Percentiles rank a stretch among this genome's conserved stretches.
Evolutionary conservation across 2,888 invertebrate species (phyloP).

Genomic region (Meliscaeva auricollis): DNA sequence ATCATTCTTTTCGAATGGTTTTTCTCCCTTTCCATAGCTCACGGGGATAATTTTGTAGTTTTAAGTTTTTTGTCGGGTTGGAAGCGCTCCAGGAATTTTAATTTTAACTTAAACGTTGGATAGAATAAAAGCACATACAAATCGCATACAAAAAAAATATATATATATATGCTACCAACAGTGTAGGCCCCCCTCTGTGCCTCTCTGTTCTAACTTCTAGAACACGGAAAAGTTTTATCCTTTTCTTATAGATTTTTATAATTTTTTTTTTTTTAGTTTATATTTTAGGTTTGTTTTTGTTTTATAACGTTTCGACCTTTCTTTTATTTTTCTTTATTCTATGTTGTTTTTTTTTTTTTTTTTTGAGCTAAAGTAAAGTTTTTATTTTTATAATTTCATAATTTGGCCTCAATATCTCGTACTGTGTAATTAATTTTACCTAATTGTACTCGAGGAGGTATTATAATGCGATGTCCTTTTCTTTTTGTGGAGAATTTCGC

Average conservation of each 20-base stretch:
- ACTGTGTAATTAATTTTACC: constrained; percentile 71
- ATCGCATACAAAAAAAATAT: not conserved
- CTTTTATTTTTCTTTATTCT: constrained; percentile 18
- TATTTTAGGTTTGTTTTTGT: constrained; percentile 6
- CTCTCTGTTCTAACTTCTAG: not conserved
- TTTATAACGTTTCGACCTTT: constrained; percentile 14
- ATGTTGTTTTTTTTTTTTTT: constrained; percentile 19
- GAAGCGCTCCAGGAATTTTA: constrained; percentile 72
- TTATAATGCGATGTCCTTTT: constrained; percentile 58
- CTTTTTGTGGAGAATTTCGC: constrained; percentile 5
- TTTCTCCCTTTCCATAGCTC: constrained; percentile 61
- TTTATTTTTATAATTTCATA: constrained; percentile 69
- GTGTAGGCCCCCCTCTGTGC: not conserved
- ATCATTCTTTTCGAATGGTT: constrained; percentile 66
- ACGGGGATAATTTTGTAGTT: constrained; percentile 73
- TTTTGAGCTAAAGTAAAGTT: constrained; percentile 25
- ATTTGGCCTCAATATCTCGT: constrained; percentile 68
- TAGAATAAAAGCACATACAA: constrained; percentile 14
- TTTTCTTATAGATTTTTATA: constrained; percentile 53
- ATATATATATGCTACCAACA: too few species aligned
- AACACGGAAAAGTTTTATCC: constrained; percentile 58
- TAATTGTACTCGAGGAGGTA: constrained; percentile 65
- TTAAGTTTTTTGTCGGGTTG: constrained; percentile 67
- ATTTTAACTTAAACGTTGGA: constrained; percentile 68
- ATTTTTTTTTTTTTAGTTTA: constrained; percentile 3